A percentile compares a stretch with the other conserved stretches of the same genome.
Evolutionary conservation across 1,140 invertebrate species (phyloP).

Genomic region (Solen grandis): DNA sequence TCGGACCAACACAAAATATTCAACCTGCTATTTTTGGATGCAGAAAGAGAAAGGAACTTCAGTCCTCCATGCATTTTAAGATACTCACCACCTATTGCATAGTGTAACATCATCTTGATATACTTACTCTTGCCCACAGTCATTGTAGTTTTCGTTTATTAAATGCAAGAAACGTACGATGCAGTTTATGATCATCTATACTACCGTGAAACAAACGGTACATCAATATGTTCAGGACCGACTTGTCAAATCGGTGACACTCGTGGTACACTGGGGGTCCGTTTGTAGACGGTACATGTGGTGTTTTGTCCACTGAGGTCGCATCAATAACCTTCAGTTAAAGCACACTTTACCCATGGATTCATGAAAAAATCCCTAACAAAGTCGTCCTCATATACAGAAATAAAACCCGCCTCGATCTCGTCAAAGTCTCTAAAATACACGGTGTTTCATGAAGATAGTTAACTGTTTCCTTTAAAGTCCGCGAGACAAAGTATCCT

Average conservation of each 20-base stretch:
- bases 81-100: too few relatives aligned
- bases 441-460: slow-evolving; percentile 37
- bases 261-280: slow-evolving; percentile 22
- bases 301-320: background rate
- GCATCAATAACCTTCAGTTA: slow-evolving; percentile 43
- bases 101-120: slow-evolving; percentile 29
- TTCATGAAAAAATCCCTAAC: slow-evolving; percentile 35
- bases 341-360: slow-evolving; percentile 54
- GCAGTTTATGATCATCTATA: slow-evolving; percentile 29
- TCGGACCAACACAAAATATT: too few relatives aligned
- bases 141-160: slow-evolving; percentile 42
- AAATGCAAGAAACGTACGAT: slow-evolving; percentile 31
- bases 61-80: too few relatives aligned
- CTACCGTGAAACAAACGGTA: slow-evolving; percentile 27
- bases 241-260: slow-evolving; percentile 55
- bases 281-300: background rate
- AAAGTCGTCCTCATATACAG: slow-evolving; percentile 38
- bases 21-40: too few relatives aligned
- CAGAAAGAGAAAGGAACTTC: too few relatives aligned
- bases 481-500: slow-evolving; percentile 32
- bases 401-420: slow-evolving; percentile 40
- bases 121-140: slow-evolving; percentile 25
- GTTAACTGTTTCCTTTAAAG: slow-evolving; percentile 22
- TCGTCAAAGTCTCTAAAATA: slow-evolving; percentile 28
- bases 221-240: slow-evolving; percentile 44